These are phyloP conservation scores for Tiaroga cobitis DNA, from an alignment of 2,797 vertebrate genomes.

Conservation along the genomic window DNA sequence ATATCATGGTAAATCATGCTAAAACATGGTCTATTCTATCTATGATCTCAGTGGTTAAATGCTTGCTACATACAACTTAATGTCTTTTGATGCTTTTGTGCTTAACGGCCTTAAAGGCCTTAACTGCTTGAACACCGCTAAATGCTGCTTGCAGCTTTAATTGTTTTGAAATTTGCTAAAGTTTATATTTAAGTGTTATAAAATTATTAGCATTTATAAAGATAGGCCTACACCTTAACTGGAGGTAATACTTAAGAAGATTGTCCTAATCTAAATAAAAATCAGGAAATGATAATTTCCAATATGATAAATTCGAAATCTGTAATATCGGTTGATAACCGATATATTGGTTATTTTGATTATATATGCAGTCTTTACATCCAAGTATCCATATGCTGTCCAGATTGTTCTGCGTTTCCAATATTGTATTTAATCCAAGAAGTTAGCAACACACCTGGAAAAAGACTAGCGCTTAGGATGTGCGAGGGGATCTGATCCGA, in stretches of 20 bases:
- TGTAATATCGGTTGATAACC: background rate
- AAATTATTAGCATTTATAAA: background rate
- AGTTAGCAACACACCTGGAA: constrained; percentile 20
- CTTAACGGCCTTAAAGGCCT: no score
- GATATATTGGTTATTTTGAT: background rate
- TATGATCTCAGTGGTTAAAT: no score
- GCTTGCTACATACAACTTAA: no score
- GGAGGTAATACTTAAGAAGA: background rate
- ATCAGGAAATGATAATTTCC: background rate
- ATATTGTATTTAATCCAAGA: constrained; percentile 13
- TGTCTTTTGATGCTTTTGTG: no score
- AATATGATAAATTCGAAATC: background rate
- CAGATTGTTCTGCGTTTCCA: background rate
- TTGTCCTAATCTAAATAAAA: no score
- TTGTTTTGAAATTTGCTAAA: background rate
- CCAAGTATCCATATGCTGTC: background rate
- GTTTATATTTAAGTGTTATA: background rate
- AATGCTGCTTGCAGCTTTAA: no score
- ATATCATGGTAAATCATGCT: no score
- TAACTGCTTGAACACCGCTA: no score
- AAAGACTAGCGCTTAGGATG: constrained; percentile 9
- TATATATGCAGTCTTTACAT: background rate
- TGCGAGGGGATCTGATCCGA: background rate
- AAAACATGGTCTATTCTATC: no score
- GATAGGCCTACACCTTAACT: background rate